phyloP scores from a whole-genome alignment of 2,113 vertebrate species.

The Podiceps cristatus region DNA sequence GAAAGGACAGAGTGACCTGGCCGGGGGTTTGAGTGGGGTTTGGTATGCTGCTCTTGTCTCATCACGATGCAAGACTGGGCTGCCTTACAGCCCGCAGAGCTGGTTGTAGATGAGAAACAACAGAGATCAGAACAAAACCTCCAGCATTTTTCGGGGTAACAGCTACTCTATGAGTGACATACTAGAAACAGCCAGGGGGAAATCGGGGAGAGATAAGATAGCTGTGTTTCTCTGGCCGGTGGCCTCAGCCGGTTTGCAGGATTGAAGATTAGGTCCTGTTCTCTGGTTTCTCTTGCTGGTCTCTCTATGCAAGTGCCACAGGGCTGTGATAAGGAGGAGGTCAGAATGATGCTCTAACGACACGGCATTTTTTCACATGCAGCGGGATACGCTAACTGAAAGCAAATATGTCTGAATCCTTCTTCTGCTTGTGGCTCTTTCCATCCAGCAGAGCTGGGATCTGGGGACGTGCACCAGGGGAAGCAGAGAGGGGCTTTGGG shows the following conservation, averaged over 20 bases:
- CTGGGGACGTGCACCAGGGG: not conserved
- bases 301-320: not conserved
- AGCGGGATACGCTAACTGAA: not conserved
- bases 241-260: not conserved
- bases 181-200: not conserved
- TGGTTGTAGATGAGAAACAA: not conserved
- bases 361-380: not conserved
- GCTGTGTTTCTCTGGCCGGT: not conserved
- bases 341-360: not conserved
- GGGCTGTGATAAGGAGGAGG: constrained; percentile 20
- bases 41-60: not conserved
- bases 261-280: constrained; percentile 11
- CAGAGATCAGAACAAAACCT: not conserved
- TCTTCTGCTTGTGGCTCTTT: not conserved
- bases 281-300: not conserved
- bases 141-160: not conserved
- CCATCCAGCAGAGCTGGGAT: not conserved
- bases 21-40: not conserved
- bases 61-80: not conserved
- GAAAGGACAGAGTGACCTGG: not conserved
- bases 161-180: not conserved
- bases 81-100: not conserved
- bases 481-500: not conserved
- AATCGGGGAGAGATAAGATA: not conserved
- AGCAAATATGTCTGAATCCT: not conserved